Evolutionary conservation across 1,140 invertebrate species (phyloP).

Genomic region (Microplitis mediator): DNA sequence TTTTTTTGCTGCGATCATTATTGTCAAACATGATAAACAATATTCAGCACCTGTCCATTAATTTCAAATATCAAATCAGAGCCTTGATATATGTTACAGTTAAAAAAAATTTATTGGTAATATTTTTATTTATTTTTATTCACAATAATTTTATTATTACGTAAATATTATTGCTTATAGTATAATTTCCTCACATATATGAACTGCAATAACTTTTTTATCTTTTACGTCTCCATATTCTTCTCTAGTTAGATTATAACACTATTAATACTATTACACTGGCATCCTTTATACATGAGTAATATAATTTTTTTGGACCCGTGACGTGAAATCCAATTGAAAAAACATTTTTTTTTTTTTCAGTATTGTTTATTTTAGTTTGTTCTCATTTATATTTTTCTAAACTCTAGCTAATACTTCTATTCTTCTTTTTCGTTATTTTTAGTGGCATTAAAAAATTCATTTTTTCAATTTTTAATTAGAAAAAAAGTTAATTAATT

Average conservation of each 20-base stretch:
- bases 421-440: too few species aligned
- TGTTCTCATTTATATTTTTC: neutral
- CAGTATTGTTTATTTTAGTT: conserved; percentile 2
- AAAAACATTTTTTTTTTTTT: conserved; percentile 32
- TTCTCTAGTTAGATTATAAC: conserved; percentile 8
- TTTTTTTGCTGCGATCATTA: conserved; percentile 45
- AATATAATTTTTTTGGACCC: conserved; percentile 54
- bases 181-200: conserved; percentile 32
- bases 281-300: conserved; percentile 38
- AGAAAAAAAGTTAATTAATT: too few species aligned
- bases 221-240: conserved; percentile 30
- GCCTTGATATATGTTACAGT: neutral
- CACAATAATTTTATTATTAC: neutral
- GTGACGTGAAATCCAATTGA: conserved; percentile 52
- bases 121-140: neutral
- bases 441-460: too few species aligned
- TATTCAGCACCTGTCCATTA: neutral
- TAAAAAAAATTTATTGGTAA: conserved; percentile 4
- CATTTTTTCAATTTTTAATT: too few species aligned
- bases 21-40: conserved; percentile 45
- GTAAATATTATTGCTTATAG: conserved; percentile 41
- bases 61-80: neutral
- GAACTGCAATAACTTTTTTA: conserved; percentile 23
- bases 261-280: conserved; percentile 15
- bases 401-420: neutral